Evolutionary conservation across 2,113 vertebrate species (phyloP).

Genomic region (Philantomba maxwellii): DNA sequence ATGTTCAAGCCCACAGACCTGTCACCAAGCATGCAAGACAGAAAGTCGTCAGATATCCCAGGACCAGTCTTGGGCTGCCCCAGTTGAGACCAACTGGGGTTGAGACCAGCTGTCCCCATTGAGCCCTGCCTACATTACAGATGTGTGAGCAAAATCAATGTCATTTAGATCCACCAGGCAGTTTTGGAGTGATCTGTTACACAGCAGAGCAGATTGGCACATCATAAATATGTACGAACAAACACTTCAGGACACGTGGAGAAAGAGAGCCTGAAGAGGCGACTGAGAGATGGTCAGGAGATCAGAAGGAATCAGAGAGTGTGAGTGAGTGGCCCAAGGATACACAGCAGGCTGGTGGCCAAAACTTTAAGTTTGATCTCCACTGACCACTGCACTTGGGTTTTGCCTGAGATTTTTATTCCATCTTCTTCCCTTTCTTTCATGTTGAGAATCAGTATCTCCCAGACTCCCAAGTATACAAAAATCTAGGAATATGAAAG

Average conservation of each 20-base stretch:
- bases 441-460: not conserved
- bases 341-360: not conserved
- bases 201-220: not conserved
- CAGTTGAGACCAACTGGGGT: not conserved
- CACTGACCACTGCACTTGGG: rapidly evolving
- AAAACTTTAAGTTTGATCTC: not conserved
- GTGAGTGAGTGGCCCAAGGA: not conserved
- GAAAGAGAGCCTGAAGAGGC: not conserved
- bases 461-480: not conserved
- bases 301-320: not conserved
- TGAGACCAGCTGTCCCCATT: not conserved
- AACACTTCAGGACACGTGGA: not conserved
- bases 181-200: not conserved
- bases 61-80: not conserved
- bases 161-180: not conserved
- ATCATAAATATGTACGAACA: not conserved
- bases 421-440: not conserved
- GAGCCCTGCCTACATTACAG: not conserved
- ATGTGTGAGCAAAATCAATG: not conserved
- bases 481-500: not conserved
- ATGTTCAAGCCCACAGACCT: not conserved
- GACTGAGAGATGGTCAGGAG: not conserved
- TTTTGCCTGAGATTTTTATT: not conserved
- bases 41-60: not conserved
- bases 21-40: not conserved